phyloP scores from a whole-genome alignment of 2,888 invertebrate genomes.

The Hanleya hanleyi region DNA sequence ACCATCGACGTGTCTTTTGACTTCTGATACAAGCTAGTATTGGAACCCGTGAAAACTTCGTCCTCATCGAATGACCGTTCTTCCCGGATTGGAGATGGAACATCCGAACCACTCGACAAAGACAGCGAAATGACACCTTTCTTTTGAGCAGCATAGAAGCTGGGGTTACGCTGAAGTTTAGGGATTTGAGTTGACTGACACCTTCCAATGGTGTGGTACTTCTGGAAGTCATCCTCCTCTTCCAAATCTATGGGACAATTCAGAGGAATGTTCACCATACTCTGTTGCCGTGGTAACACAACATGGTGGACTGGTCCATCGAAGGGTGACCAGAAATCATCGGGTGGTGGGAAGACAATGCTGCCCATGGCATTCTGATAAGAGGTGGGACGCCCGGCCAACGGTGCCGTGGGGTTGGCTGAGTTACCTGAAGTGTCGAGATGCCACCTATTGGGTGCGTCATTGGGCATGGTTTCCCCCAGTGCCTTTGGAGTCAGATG shows the following conservation, averaged over 20 bases:
- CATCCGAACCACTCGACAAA: neutral
- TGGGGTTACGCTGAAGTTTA: neutral
- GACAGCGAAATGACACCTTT: neutral
- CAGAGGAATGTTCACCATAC: neutral
- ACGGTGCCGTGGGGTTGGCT: too few relatives aligned
- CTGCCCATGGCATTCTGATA: conserved; percentile 2
- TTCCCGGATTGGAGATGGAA: neutral
- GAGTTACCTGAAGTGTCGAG: neutral
- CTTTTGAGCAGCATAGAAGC: conserved; percentile 1
- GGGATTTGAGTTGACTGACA: neutral
- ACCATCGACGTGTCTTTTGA: neutral
- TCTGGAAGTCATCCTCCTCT: neutral
- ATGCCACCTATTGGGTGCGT: too few relatives aligned
- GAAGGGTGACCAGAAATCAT: neutral
- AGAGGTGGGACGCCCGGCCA: neutral
- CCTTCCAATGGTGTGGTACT: neutral
- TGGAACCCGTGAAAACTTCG: neutral
- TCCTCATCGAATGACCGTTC: neutral
- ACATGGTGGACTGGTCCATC: neutral
- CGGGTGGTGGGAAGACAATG: neutral
- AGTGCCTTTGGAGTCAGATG: neutral
- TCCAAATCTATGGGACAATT: neutral
- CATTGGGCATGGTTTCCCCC: too few relatives aligned
- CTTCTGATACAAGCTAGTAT: neutral
- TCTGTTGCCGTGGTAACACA: conserved; percentile 11